Evolutionary conservation across 1,140 invertebrate genomes (phyloP).

Genomic region (Conus betulinus): DNA sequence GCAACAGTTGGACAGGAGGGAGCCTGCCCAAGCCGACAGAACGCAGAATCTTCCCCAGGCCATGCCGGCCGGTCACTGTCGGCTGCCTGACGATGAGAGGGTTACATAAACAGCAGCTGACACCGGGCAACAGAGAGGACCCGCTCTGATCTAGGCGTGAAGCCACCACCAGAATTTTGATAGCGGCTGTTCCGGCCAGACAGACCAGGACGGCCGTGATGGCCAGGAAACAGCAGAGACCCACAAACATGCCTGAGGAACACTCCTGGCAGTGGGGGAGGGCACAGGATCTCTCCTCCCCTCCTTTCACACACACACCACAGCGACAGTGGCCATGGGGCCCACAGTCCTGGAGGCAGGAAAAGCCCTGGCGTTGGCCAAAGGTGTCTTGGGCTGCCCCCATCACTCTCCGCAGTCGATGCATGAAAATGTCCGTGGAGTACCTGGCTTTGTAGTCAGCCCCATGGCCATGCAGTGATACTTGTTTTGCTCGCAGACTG

Average conservation of each 20-base stretch:
- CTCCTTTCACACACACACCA: slow-evolving; percentile 62
- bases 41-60: slow-evolving; percentile 37
- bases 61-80: slow-evolving; percentile 29
- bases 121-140: slow-evolving; percentile 52
- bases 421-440: slow-evolving; percentile 45
- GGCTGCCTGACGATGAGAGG: slow-evolving; percentile 43
- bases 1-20: slow-evolving; percentile 55
- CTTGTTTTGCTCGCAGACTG: slow-evolving; percentile 35
- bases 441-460: slow-evolving; percentile 53
- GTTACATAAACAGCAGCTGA: slow-evolving; percentile 63
- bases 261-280: slow-evolving; percentile 64
- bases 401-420: slow-evolving; percentile 51
- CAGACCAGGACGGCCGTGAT: slow-evolving; percentile 44
- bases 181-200: slow-evolving; percentile 52
- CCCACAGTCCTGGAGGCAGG: slow-evolving; percentile 66
- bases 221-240: slow-evolving; percentile 36
- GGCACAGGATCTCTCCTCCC: slow-evolving; percentile 52
- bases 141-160: slow-evolving; percentile 45
- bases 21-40: slow-evolving; percentile 54
- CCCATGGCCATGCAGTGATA: slow-evolving; percentile 53
- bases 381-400: slow-evolving; percentile 49
- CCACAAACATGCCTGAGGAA: slow-evolving; percentile 38
- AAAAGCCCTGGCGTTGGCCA: slow-evolving; percentile 51
- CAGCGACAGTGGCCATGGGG: slow-evolving; percentile 59
- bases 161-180: slow-evolving; percentile 54